phyloP scores from a whole-genome alignment of 2,113 vertebrate genomes.

The Castor canadensis region DNA sequence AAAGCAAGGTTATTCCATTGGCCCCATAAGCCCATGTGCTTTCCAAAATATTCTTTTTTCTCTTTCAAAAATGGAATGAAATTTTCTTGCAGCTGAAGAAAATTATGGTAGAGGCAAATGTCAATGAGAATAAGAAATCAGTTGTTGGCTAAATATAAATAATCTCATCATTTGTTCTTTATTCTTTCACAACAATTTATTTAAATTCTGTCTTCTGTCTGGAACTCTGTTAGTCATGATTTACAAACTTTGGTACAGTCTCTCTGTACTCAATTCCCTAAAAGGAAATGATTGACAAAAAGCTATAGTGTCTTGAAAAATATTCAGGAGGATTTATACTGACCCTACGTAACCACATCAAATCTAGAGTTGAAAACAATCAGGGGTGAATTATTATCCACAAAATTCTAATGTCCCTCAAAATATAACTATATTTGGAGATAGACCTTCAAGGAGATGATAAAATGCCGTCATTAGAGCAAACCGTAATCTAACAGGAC shows the following conservation, averaged over 20 bases:
- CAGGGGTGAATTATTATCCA: not conserved
- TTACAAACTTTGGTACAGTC: not conserved
- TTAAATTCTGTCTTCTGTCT: not conserved
- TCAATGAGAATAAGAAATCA: not conserved
- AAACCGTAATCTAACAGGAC: not conserved
- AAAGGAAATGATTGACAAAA: not conserved
- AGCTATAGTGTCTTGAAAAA: not conserved
- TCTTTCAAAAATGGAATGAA: not conserved
- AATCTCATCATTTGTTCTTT: not conserved
- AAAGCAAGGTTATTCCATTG: not conserved
- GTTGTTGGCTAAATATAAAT: not conserved
- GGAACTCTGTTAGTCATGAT: not conserved
- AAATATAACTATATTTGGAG: not conserved
- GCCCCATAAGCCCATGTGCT: fast-evolving
- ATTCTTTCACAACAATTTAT: not conserved
- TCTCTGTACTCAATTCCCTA: not conserved
- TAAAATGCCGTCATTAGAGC: not conserved
- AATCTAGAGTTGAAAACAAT: not conserved
- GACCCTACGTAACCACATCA: not conserved
- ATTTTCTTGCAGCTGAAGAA: not conserved
- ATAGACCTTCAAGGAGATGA: not conserved
- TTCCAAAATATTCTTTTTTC: not conserved
- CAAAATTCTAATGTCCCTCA: not conserved
- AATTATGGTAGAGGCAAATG: not conserved
- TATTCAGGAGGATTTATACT: not conserved